Base-by-base conservation (phyloP, 2,888 invertebrate species). In the Xestia c-nigrum region DNA sequence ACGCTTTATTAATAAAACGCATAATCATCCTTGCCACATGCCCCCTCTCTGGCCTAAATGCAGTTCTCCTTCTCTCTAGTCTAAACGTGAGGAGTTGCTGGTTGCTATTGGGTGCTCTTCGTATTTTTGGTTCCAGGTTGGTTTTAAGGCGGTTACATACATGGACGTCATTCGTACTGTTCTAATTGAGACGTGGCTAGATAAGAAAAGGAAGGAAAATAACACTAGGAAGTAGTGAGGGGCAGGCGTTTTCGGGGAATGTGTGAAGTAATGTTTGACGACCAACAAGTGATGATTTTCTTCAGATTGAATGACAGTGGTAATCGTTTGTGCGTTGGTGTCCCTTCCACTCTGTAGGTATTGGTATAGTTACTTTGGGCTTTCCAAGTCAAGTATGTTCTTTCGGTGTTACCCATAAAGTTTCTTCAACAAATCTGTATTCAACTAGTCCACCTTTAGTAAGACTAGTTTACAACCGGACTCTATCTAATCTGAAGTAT, bases 401-500 rank as follows among this genome's bases (percentile, higher is more conserved):
- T 31, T 6, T 40, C 31, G 3, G 40, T 70, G 14, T 31, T 31
- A 59, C 9, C 63, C 4, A n/a, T 63, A 38, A 47, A n/a, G 38
- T 47, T 31, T 65, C 63, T 46, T 7, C 31, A 46, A 47, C 24
- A 64, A 19, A 65, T 43, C 9, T 14, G 5, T 3, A n/a, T 61
- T 71, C 31, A 67, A 67, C 5, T 7, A 59, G 31, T 14, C 9
- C 16, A 69, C 59, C 5, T 55, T 43, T 3, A 64, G 19, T 73
- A 5, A 7, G 31, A 73, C 63, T 55, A 71, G 31, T 66, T 78
- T 68, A 70, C 31, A 70, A 80, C 14, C 50, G 10, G 57, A 21
- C 38, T 12, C 0, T 74, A 80, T 88, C 76, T 80, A 52, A 83
- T 88, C 78, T 79, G 38, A 69, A 80, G 64, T 79, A 75, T 67